Conservation (phyloP, 2,797 vertebrate genomes). For the Pyrocephalus nanus region DNA sequence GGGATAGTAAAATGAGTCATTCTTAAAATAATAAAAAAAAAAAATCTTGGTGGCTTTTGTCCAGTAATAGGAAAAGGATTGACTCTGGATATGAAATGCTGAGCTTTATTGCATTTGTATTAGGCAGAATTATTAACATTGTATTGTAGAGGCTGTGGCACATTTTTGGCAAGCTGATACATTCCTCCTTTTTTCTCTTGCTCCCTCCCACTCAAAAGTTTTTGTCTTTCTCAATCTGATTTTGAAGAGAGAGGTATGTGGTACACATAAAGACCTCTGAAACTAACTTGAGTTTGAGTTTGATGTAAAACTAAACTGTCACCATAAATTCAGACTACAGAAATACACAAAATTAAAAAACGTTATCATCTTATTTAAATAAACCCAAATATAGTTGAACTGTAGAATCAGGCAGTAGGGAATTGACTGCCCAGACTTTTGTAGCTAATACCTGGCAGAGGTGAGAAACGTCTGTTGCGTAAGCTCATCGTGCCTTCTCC, state of each 20-base stretch:
- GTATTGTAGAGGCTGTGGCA: slow-evolving; percentile 27
- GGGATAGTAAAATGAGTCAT: slow-evolving; percentile 10
- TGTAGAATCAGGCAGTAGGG: neutral
- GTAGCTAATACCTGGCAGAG: neutral
- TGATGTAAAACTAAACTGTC: neutral
- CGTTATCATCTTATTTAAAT: neutral
- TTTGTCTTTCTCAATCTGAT: slow-evolving; percentile 56
- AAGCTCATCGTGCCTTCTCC: fast-evolving
- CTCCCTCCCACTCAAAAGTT: slow-evolving; percentile 48
- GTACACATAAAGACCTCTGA: neutral
- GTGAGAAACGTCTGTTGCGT: neutral
- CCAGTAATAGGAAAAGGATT: slow-evolving; percentile 12
- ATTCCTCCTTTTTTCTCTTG: slow-evolving; percentile 45
- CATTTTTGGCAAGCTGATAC: slow-evolving; percentile 64
- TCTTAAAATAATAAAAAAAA: neutral
- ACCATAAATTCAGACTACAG: neutral
- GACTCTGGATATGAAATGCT: slow-evolving; percentile 21
- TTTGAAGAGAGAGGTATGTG: slow-evolving; percentile 10
- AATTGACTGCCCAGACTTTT: neutral
- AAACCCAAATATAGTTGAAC: neutral
- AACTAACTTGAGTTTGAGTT: slow-evolving; percentile 9
- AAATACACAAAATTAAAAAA: neutral
- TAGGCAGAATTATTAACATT: slow-evolving; percentile 50
- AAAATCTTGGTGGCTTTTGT: neutral
- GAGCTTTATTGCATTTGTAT: slow-evolving; percentile 44